phyloP scores from a whole-genome alignment of 2,888 invertebrate species.

The Zaprionus bogoriensis region DNA sequence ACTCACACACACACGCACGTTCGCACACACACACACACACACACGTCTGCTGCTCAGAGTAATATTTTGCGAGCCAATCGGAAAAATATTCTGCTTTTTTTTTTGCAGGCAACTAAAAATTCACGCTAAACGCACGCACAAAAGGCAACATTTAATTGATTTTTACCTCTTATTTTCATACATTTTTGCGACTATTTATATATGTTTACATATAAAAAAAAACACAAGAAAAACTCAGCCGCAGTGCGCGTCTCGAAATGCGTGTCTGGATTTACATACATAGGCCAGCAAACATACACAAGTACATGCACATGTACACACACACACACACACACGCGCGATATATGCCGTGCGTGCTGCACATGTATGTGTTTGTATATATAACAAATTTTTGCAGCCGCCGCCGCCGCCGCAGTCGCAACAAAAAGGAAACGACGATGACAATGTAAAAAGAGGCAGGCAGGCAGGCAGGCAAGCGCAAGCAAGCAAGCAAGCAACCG shows the following conservation, averaged over 20 bases:
- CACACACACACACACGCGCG: constrained; percentile 7
- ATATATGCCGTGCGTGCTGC: constrained; percentile 3
- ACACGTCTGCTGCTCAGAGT: constrained; percentile 8
- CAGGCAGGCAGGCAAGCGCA: no score
- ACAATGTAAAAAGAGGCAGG: constrained; percentile 65
- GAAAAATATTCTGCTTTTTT: constrained; percentile 39
- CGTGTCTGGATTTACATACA: constrained; percentile 63
- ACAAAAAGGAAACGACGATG: constrained; percentile 68
- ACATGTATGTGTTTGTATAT: constrained; percentile 34
- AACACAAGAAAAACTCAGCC: constrained; percentile 14
- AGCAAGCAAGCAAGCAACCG: no score
- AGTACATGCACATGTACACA: constrained; percentile 3
- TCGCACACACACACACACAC: constrained; percentile 3
- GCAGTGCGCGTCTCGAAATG: constrained; percentile 25
- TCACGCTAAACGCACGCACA: constrained; percentile 16
- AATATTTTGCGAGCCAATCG: constrained; percentile 45
- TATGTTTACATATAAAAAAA: constrained; percentile 28
- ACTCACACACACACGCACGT: constrained; percentile 17
- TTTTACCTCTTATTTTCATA: constrained; percentile 48
- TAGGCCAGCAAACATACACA: no score
- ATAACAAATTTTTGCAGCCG: constrained; percentile 55
- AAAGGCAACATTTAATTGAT: constrained; percentile 52
- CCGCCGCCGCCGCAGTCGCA: constrained; percentile 41
- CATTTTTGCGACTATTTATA: constrained; percentile 63
- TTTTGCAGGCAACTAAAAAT: constrained; percentile 20